Evolutionary conservation across 53 echinoderm and acorn worm species (phyloP).

Genomic region (Stichopus horrens): DNA sequence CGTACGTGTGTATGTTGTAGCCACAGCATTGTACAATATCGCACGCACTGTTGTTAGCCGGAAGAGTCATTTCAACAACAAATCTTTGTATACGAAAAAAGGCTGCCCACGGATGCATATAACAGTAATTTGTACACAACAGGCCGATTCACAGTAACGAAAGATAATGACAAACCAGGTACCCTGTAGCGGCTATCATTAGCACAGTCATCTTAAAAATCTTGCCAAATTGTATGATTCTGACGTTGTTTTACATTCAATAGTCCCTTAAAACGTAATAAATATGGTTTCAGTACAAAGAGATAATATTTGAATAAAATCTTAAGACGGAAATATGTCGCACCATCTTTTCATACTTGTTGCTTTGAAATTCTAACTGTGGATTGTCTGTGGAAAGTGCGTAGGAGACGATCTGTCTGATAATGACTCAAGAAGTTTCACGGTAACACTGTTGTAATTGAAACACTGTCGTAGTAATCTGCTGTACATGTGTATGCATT

Average conservation of each 20-base stretch:
- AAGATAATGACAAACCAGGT: neutral
- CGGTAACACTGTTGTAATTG: neutral
- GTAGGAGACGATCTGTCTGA: constrained; percentile 33
- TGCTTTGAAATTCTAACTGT: neutral
- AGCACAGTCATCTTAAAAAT: neutral
- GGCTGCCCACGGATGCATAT: constrained; percentile 8
- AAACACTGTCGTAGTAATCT: constrained; percentile 17
- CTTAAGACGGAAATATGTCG: too few relatives aligned
- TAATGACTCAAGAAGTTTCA: constrained; percentile 37
- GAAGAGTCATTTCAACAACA: constrained; percentile 35
- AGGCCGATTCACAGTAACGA: neutral
- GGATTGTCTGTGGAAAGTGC: constrained; percentile 23
- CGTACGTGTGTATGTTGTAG: too few relatives aligned
- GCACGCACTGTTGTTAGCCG: constrained; percentile 23
- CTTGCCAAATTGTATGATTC: too few relatives aligned
- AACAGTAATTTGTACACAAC: constrained; percentile 30
- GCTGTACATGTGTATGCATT: neutral
- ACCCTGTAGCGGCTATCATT: neutral
- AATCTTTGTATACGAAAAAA: neutral
- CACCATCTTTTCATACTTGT: neutral
- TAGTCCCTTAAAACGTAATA: too few relatives aligned
- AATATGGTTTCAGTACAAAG: too few relatives aligned
- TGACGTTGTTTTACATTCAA: too few relatives aligned
- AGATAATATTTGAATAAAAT: too few relatives aligned
- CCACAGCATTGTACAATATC: too few relatives aligned